Base-by-base conservation (phyloP, 1,140 invertebrate genomes). In the Anthonomus grandis region DNA sequence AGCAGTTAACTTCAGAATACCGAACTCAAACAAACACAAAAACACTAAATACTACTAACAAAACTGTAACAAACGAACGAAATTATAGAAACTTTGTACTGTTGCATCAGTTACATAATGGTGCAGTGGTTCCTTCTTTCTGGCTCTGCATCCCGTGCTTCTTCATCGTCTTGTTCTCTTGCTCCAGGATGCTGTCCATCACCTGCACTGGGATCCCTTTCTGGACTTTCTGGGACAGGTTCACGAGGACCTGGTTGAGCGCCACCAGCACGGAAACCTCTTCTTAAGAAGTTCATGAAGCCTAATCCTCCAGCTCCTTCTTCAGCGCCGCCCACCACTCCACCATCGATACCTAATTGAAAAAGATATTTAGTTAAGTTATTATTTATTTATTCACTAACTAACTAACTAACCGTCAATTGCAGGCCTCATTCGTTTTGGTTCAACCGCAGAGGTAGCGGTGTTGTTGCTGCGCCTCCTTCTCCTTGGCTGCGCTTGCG, bases 91-190 rank as follows among this genome's bases (percentile, higher is more conserved):
- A 46, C 41, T 42, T n/a, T n/a, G n/a, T n/a, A n/a, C n/a, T n/a
- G n/a, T n/a, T n/a, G n/a, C n/a, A n/a, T n/a, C 15, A 23, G n/a
- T 64, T 67, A 69, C 67, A 69, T 69, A 19, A 69, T 55, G 3
- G 59, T 34, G 60, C 67, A 69, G 59, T 64, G 60, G 31, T 50
- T 59, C 38, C 62, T 67, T n/a, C 59, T 61, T 18, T 69, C 61
- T 22, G 48, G 38, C 15, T 48, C 61, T 37, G 38, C 57, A 25
- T 39, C 25, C 18, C 47, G 42, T 17, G 39, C 19, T 38, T 57
- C 45, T 46, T 10, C 21, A 39, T 24, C 17, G 34, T 46, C 50
- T 54, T 39, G 27, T 46, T 37, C 12, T 57, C 59, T 15, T 59
- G 53, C n/a, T 61, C 48, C 24, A 36, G 60, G 17, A 38, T 65